Percentiles rank a stretch among this genome's conserved stretches.
Evolutionary conservation across 2,888 invertebrate genomes (phyloP).

Genomic region (Timema podura): DNA sequence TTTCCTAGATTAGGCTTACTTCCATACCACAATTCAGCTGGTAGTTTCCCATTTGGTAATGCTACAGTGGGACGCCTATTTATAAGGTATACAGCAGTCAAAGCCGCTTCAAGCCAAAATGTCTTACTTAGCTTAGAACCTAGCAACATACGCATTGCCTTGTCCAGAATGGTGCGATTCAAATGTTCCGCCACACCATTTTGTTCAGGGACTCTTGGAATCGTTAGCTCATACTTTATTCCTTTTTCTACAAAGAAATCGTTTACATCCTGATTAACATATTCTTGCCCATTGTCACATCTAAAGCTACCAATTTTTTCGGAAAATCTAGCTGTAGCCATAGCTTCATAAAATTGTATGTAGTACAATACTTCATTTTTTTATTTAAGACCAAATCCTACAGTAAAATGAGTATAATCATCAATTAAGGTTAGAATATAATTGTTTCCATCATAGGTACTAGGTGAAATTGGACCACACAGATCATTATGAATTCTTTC

Average conservation of each 20-base stretch:
- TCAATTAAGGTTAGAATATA: background rate
- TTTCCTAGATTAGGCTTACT: background rate
- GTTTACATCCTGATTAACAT: constrained; percentile 7
- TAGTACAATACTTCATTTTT: constrained; percentile 1
- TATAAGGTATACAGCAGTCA: background rate
- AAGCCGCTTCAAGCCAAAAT: constrained; percentile 1
- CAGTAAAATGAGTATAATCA: constrained; percentile 15
- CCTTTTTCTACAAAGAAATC: constrained; percentile 4
- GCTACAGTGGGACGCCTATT: constrained; percentile 9
- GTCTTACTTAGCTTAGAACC: background rate
- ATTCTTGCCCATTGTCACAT: constrained; percentile 6
- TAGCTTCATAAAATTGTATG: constrained; percentile 4
- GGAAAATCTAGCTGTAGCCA: background rate
- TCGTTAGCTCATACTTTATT: constrained; percentile 5
- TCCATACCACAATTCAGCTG: constrained; percentile 7
- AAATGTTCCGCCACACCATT: constrained; percentile 1
- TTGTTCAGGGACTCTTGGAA: background rate
- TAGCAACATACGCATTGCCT: constrained; percentile 3
- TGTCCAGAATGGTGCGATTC: constrained; percentile 6
- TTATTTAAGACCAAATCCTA: background rate
- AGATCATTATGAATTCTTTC: background rate
- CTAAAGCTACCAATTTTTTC: background rate
- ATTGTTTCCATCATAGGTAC: constrained; percentile 7
- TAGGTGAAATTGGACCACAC: constrained; percentile 7
- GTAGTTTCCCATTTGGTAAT: constrained; percentile 1